These are phyloP conservation scores for Plecotus auritus DNA, from an alignment of 2,113 vertebrate species.

Conservation along the genomic window DNA sequence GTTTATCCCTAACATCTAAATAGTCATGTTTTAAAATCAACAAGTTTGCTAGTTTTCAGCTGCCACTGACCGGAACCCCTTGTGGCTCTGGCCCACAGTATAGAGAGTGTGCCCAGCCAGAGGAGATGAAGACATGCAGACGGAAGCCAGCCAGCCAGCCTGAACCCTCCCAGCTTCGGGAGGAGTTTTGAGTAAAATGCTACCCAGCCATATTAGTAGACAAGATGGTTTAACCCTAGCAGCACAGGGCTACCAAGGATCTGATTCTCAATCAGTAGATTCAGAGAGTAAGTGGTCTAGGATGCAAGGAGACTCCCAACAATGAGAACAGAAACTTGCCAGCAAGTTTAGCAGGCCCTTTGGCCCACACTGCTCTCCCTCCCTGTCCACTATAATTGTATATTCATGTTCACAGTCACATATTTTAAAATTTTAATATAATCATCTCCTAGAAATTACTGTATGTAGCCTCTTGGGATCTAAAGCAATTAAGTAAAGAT, in stretches of 20 bases:
- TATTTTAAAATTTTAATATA: constrained; percentile 84
- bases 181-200: constrained; percentile 7
- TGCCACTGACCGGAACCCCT: constrained; percentile 60
- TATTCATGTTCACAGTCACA: constrained; percentile 74
- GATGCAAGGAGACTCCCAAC: constrained; percentile 8
- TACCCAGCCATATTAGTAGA: neutral
- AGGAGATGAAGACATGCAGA: constrained; percentile 1
- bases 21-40: constrained; percentile 84
- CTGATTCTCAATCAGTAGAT: constrained; percentile 24
- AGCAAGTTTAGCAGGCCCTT: constrained; percentile 39
- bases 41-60: constrained; percentile 79
- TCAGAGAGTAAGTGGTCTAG: constrained; percentile 37
- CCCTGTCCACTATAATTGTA: constrained; percentile 65
- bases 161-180: neutral
- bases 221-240: constrained; percentile 39
- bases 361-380: constrained; percentile 46
- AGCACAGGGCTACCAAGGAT: neutral
- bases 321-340: constrained; percentile 46
- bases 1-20: constrained; percentile 85
- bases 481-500: constrained; percentile 87
- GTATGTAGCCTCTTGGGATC: constrained; percentile 82
- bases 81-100: constrained; percentile 52
- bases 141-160: constrained; percentile 23
- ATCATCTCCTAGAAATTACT: constrained; percentile 86
- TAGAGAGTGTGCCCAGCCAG: constrained; percentile 61